Conservation (phyloP, 2,113 vertebrate genomes). For the Gasterosteus nipponicus region DNA sequence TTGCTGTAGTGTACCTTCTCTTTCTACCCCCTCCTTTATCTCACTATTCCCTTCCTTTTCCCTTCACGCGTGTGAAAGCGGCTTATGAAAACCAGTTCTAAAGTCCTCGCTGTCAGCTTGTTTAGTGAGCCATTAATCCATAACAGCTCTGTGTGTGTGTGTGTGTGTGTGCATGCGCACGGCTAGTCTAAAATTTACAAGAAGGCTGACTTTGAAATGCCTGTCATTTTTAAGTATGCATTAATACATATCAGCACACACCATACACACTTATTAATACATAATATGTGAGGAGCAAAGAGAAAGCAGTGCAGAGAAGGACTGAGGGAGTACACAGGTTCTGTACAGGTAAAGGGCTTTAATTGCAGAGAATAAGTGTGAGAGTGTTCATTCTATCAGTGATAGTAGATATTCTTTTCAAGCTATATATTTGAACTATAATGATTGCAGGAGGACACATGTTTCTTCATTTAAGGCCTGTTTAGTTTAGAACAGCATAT, state of each 20-base stretch:
- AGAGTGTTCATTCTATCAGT: too few relatives aligned
- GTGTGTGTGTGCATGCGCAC: background rate
- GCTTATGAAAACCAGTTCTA: slow-evolving; percentile 65
- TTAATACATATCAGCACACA: slow-evolving; percentile 36
- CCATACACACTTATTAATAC: slow-evolving; percentile 13
- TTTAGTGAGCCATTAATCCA: slow-evolving; percentile 75
- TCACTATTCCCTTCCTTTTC: slow-evolving; percentile 14
- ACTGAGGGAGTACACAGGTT: slow-evolving; percentile 2
- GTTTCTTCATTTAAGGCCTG: slow-evolving; percentile 27
- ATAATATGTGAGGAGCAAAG: slow-evolving; percentile 22
- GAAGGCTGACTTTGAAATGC: slow-evolving; percentile 55
- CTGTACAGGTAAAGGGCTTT: slow-evolving; percentile 46
- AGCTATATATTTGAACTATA: background rate
- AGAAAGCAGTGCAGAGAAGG: background rate
- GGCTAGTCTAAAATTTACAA: slow-evolving; percentile 36
- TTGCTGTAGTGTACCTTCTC: background rate
- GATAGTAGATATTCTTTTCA: background rate
- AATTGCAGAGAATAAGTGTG: slow-evolving; percentile 50
- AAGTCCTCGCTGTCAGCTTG: slow-evolving; percentile 69
- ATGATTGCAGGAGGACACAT: background rate
- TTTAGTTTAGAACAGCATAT: slow-evolving; percentile 30
- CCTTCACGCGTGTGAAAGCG: slow-evolving; percentile 59
- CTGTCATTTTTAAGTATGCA: slow-evolving; percentile 50
- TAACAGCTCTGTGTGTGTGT: slow-evolving; percentile 47
- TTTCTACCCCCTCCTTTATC: background rate